Evolutionary conservation across 2,797 vertebrate genomes (phyloP), one percentile per base, ranked within the genome.

Genomic region (Glossophaga mutica): DNA sequence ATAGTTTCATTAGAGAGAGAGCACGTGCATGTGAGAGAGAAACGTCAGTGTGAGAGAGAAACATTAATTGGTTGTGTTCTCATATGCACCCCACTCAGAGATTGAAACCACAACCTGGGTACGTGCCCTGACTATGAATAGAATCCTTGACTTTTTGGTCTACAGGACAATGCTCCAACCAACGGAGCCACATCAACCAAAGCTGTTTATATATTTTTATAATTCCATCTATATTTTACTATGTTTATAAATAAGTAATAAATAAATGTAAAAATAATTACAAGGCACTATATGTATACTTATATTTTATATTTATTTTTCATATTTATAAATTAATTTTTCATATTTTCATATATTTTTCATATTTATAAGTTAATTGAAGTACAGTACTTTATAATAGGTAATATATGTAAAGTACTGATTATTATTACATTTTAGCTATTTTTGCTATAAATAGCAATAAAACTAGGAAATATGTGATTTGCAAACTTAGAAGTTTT

Each of bases 301-400:
- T 24, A 37, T 0, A 59, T 7, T 91, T 48, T 37, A 46, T 70
- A 15, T 46, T 57, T 71, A 37, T 62, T 50, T 55, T 67, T n/a
- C 19, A 62, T 62, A 50, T 62, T 37, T 74, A 76, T 67, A 92
- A 92, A 67, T 34, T n/a, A 44, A 37, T 62, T 50, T 55, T 67
- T n/a, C 19, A 62, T 62, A 50, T 62, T 37, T 74, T 67, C 55
- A 92, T n/a, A 44, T n/a, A n/a, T n/a, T n/a, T n/a, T 67, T n/a
- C 19, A 59, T 62, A 50, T 62, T 34, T 74, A 76, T 67, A 92
- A 92, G 55, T 34, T n/a, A 44, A 55, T 22, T 70, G 16, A 94
- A 65, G 9, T 83, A 21, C 15, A 44, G 42, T 26, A 52, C 12
- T 71, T 65, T 84, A 50, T 24, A 48, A 67, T 26, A 37, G 29